Percentiles rank a stretch among this genome's conserved stretches.
Conservation (phyloP, 53 echinoderm and acorn worm genomes). For the Henricia sp. region DNA sequence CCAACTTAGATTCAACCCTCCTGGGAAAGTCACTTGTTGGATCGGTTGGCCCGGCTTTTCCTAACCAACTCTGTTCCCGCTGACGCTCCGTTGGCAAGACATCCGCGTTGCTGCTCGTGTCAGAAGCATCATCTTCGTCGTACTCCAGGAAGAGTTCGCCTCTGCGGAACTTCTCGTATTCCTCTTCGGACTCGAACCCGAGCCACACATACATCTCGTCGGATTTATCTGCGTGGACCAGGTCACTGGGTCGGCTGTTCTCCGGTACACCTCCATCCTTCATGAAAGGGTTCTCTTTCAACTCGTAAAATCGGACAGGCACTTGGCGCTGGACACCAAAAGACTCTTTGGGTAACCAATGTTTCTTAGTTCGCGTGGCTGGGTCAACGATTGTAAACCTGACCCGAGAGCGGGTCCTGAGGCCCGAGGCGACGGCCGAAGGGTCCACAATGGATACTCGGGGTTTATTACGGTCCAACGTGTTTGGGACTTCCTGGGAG, state of each 20-base stretch:
- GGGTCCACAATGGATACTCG: slow-evolving; percentile 34
- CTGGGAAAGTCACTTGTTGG: neutral
- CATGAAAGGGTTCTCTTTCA: slow-evolving; percentile 81
- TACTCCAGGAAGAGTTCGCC: slow-evolving; percentile 31
- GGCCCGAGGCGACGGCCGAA: neutral
- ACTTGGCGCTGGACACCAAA: slow-evolving; percentile 64
- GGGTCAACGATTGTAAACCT: slow-evolving; percentile 20
- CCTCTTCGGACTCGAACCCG: slow-evolving; percentile 83
- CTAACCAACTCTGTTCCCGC: neutral
- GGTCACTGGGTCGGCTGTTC: slow-evolving; percentile 55
- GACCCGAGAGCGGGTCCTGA: neutral
- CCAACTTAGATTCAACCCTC: slow-evolving; percentile 37
- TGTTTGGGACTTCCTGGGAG: neutral
- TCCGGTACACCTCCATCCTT: slow-evolving; percentile 66
- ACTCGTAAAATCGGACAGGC: slow-evolving; percentile 69
- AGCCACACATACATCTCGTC: slow-evolving; percentile 95
- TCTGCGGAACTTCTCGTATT: slow-evolving; percentile 47
- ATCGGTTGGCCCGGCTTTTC: neutral
- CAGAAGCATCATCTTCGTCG: slow-evolving; percentile 22
- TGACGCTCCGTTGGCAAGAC: neutral
- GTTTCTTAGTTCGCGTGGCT: neutral
- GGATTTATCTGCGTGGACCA: slow-evolving; percentile 61
- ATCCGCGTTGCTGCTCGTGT: slow-evolving; percentile 32
- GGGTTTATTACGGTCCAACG: slow-evolving; percentile 17
- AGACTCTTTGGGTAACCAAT: neutral